Base-by-base conservation (phyloP, 2,888 invertebrate species). In the Trachelus tabidus region DNA sequence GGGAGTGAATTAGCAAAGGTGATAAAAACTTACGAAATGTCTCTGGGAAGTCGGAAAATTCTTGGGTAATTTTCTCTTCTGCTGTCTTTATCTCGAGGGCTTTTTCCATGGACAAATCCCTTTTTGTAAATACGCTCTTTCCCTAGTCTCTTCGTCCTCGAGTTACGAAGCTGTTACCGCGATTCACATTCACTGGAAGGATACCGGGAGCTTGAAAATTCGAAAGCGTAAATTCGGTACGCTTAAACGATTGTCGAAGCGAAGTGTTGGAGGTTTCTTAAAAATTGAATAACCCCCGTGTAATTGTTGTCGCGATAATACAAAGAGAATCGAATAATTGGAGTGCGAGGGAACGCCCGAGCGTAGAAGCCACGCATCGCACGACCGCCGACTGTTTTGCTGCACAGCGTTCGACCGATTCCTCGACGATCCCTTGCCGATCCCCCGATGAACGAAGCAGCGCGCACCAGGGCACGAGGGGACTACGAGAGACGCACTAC, bases 351-450 rank as follows among this genome's bases (percentile, higher is more conserved):
- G 71, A 71, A 71, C 71, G 71, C 71, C 71, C 71, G 71, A 71
- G 71, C 71, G 71, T 34, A 31, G 71, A 71, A 86, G 86, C 79
- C 83, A 79, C 83, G 79, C 83, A 71, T 71, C 33, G 71, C 71
- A 71, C 71, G 71, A 71, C 71, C 71, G 80, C 74, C 80, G 86
- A 85, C 85, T 85, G 85, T 86, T 86, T 85, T 81, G 83, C 81
- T 77, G 79, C 79, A 76, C 23, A 81, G 80, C 76, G 69, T 80
- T 84, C 81, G 81, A 79, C 81, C 81, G 81, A 85, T 86, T 82
- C 85, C 81, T 81, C 85, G 82, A 77, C 82, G 81, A 84, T 56
- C 56, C 56, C 56, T 56, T 31, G 34, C 12, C 71, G 71, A 71
- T 31, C 71, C 71, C 71, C 71, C 71, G 71, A 71, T 71, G 71